Base-by-base conservation (phyloP, 2,797 vertebrate genomes). In the Esox lucius region DNA sequence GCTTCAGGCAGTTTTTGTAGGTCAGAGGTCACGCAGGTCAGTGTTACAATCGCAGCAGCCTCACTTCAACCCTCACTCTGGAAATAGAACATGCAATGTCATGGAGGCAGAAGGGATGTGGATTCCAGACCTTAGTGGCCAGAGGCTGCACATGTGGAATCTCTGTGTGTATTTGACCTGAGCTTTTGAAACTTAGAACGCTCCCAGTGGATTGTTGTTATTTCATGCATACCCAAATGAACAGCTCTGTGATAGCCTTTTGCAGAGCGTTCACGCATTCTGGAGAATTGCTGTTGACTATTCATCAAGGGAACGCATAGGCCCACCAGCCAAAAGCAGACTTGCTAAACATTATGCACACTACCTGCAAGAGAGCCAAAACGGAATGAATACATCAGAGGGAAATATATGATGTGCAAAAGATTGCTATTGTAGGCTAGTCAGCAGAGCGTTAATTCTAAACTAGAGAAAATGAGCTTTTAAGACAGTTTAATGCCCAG, bases 31-130 rank as follows among this genome's bases (percentile, higher is more conserved):
- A 89, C 78, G 70, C 80, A 76, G 93, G 91, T 94, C 93, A 94
- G 90, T 93, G 92, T 94, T 93, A 91, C 94, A 93, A 88, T 91
- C 91, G 89, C 87, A 48, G 88, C 89, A 91, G 93, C 93, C 91
- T 93, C 87, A 86, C 88, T 91, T 94, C 92, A 93, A 91, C 91
- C 89, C 87, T 91, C 83, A 67, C 89, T 89, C 91, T 90, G 86
- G 87, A 94, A 93, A 93, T 91, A 91, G 89, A 92, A 91, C 86
- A 84, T 92, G 92, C 92, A 91, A 88, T 90, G 91, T 93, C 93
- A 94, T 85, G 88, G 80, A 78, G 88, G 88, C 83, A 82, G 85
- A 83, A 90, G 89, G 85, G 89, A 85, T 85, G 85, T 86, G 86
- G 87, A 91, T 90, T 90, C 89, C 90, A 91, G 88, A 87, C 86